Evolutionary conservation across 2,113 vertebrate genomes (phyloP), one percentile per base, ranked within the genome.

Genomic region (Psilopogon haemacephalus): DNA sequence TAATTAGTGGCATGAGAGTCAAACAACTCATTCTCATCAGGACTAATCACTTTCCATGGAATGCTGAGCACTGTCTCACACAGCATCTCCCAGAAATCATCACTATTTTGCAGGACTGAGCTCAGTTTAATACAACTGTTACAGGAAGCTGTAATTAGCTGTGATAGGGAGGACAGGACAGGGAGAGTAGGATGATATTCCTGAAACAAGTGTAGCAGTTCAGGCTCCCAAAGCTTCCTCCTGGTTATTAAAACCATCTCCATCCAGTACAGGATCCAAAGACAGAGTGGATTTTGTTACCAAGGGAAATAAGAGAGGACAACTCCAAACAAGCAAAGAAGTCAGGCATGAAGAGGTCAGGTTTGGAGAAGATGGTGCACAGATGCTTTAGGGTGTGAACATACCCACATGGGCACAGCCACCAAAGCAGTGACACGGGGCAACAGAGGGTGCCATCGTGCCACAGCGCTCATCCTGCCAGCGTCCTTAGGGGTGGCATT

Each of bases 361-460:
- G 24, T 80, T 63, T 85, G 68, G 33, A 86, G 68, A 71, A 82
- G 65, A 18, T 7, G 27, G 12, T 75, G 80, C 28, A 44, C 46
- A 68, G 56, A 35, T 55, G 26, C 33, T 65, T 90, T 84, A 1
- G 2, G 60, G 30, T 67, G 15, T 58, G 76, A 58, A 26, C 14
- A 12, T 6, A 46, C 60, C 42, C 71, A 9, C 0, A 0, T 40
- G 35, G 73, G 40, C 86, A 26, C 70, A 69, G 70, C 23, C 42
- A 81, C 32, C 4, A 15, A 69, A 62, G 59, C 44, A 92, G 67
- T 48, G 17, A 4, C 1, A 1, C 32, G 89, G 75, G 83, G 86
- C 93, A 94, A 91, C 72, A 93, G 89, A 91, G 91, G 87, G 87
- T 94, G 93, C 91, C 93, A 64, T 91, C 87, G 89, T 90, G 86